Conservation (phyloP, 1,140 invertebrate genomes). For the Papilio xuthus region DNA sequence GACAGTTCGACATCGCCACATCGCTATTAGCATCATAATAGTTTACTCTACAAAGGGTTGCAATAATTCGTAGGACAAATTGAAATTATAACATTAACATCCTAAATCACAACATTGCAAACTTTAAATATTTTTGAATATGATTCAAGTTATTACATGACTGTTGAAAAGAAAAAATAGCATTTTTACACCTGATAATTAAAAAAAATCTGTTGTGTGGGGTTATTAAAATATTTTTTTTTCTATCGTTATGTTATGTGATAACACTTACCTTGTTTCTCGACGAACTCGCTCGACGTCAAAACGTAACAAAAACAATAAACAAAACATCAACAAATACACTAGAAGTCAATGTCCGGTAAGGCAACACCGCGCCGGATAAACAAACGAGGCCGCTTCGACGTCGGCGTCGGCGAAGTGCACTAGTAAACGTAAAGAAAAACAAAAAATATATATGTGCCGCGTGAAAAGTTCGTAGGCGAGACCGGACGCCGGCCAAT, state of each 20-base stretch:
- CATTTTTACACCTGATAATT: not conserved
- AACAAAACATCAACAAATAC: conserved; percentile 74
- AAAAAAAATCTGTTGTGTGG: not conserved
- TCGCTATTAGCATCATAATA: conserved; percentile 70
- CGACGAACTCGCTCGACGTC: conserved; percentile 43
- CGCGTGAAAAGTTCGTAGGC: conserved; percentile 45
- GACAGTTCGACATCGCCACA: conserved; percentile 36
- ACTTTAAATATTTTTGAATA: conserved; percentile 20
- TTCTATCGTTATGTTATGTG: conserved; percentile 17
- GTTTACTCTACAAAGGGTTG: conserved; percentile 50
- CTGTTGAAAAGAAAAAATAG: not conserved
- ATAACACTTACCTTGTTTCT: conserved; percentile 59
- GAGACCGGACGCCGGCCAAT: conserved; percentile 59
- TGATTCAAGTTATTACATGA: not conserved
- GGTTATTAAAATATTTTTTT: not conserved
- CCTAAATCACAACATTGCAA: conserved; percentile 37
- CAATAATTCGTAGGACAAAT: conserved; percentile 55
- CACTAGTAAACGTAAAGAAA: conserved; percentile 41
- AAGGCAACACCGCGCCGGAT: conserved; percentile 54
- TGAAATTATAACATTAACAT: conserved; percentile 41
- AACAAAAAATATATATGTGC: conserved; percentile 46
- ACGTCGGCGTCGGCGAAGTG: conserved; percentile 51
- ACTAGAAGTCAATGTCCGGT: conserved; percentile 67
- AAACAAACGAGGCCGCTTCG: conserved; percentile 51
- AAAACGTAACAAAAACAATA: conserved; percentile 64